Conservation (phyloP, 2,797 vertebrate species). For the Sebastiscus tertius region DNA sequence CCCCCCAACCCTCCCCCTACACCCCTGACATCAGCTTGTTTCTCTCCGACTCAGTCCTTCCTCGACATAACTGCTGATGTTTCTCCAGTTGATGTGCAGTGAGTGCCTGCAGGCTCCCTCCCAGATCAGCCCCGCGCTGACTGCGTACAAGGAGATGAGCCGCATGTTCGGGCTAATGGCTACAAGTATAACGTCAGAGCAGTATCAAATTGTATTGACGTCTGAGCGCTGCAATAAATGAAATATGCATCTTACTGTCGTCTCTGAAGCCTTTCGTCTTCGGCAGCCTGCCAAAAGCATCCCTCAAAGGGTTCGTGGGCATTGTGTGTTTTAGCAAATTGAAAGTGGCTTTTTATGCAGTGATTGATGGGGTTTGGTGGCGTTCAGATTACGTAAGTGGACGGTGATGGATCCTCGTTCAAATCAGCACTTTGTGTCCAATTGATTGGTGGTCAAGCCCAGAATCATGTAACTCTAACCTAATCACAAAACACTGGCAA, state of each 20-base stretch:
- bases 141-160: constrained; percentile 24
- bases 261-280: constrained; percentile 56
- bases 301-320: constrained; percentile 22
- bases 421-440: constrained; percentile 43
- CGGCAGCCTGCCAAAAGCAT: constrained; percentile 30
- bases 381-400: constrained; percentile 40
- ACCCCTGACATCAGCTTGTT: constrained; percentile 30
- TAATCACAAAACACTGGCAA: neutral
- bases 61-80: constrained; percentile 39
- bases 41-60: constrained; percentile 24
- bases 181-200: constrained; percentile 43
- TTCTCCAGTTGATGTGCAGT: constrained; percentile 22
- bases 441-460: constrained; percentile 42
- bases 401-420: constrained; percentile 56
- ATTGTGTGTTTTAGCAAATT: constrained; percentile 66
- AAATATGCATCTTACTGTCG: constrained; percentile 60
- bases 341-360: constrained; percentile 51
- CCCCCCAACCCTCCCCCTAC: neutral
- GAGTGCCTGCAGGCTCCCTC: constrained; percentile 37
- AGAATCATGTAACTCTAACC: neutral
- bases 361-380: constrained; percentile 57
- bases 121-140: neutral
- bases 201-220: constrained; percentile 39
- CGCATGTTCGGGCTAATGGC: constrained; percentile 49
- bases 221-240: constrained; percentile 26